Percentiles rank a stretch among this genome's conserved stretches.
These are phyloP conservation scores for Eclectus roratus DNA, from an alignment of 2,113 vertebrate genomes.

Conservation along the genomic window DNA sequence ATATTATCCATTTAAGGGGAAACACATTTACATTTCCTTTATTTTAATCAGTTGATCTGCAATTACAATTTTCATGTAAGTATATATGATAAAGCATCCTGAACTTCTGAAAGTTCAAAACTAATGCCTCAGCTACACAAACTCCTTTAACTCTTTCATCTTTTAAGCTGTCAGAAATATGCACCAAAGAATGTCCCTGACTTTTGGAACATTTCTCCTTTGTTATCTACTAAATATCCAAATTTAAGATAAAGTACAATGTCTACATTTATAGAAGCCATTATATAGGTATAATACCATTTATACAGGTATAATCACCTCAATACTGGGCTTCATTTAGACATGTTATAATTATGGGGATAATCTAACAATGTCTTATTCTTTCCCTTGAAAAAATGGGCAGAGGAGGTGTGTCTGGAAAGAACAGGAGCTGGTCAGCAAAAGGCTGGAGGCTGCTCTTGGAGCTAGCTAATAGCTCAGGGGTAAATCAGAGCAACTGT, in stretches of 20 bases:
- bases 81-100: background rate
- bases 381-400: background rate
- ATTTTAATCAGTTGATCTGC: background rate
- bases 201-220: background rate
- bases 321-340: background rate
- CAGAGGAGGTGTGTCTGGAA: background rate
- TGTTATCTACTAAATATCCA: background rate
- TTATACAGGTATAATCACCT: background rate
- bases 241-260: background rate
- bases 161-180: background rate
- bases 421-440: background rate
- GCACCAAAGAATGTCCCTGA: background rate
- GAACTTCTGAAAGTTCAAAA: background rate
- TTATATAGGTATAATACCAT: background rate
- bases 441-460: background rate
- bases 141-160: background rate
- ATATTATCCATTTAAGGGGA: background rate
- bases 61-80: background rate
- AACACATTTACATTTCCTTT: background rate
- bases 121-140: background rate
- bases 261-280: background rate
- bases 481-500: background rate
- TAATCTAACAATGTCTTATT: background rate
- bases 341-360: background rate
- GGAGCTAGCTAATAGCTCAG: background rate